Conservation (phyloP, 2,888 invertebrate genomes). For the Xylota sylvarum region DNA sequence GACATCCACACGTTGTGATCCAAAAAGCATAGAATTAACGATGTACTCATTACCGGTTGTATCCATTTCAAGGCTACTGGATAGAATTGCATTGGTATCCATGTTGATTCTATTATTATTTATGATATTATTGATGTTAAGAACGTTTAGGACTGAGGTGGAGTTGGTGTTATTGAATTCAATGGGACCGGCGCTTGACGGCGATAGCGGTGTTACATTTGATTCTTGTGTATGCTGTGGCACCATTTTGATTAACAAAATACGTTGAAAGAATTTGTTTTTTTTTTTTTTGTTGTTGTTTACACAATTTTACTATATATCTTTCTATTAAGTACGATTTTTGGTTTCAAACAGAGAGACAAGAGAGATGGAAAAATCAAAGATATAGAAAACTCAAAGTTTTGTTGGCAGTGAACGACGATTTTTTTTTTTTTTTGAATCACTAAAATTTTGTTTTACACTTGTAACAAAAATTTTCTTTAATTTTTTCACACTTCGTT, state of each 20-base stretch:
- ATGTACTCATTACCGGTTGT: constrained; percentile 48
- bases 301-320: constrained; percentile 16
- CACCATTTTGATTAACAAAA: constrained; percentile 79
- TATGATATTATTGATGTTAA: constrained; percentile 18
- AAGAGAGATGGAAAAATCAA: neutral
- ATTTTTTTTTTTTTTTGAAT: constrained; percentile 15
- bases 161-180: constrained; percentile 32
- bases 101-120: constrained; percentile 68
- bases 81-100: constrained; percentile 64
- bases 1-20: constrained; percentile 95
- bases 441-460: constrained; percentile 36
- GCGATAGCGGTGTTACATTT: constrained; percentile 78
- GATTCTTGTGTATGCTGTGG: constrained; percentile 81
- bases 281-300: constrained; percentile 9
- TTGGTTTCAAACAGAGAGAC: neutral
- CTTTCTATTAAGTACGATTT: constrained; percentile 19
- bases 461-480: constrained; percentile 29
- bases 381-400: constrained; percentile 4
- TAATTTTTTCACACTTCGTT: constrained; percentile 39
- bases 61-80: constrained; percentile 64
- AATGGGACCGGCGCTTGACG: constrained; percentile 75
- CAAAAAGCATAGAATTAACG: constrained; percentile 88
- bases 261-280: constrained; percentile 35
- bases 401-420: constrained; percentile 23
- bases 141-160: constrained; percentile 15